Evolutionary conservation across 2,113 vertebrate species (phyloP).

Genomic region (Scatophagus argus): DNA sequence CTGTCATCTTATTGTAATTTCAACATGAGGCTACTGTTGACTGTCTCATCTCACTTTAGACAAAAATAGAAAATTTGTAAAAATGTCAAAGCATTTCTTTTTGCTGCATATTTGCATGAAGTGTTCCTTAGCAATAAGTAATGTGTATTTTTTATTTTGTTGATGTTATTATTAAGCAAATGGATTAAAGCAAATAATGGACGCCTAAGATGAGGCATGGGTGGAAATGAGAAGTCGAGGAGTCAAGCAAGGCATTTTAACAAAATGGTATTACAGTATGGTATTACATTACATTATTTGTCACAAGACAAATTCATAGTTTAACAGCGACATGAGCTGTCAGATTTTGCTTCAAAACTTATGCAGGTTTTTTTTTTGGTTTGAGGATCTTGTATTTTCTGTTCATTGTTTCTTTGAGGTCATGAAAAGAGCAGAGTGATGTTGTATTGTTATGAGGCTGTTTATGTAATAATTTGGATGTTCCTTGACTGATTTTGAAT

Average conservation of each 20-base stretch:
- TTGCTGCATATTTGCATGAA: neutral
- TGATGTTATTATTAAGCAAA: too few relatives aligned
- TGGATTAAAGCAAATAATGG: too few relatives aligned
- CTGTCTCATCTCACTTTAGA: too few relatives aligned
- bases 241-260: neutral
- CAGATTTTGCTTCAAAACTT: neutral
- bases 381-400: too few relatives aligned
- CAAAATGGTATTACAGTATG: neutral
- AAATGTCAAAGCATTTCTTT: too few relatives aligned
- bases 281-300: too few relatives aligned
- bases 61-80: too few relatives aligned
- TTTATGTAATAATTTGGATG: neutral
- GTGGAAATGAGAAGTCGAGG: too few relatives aligned
- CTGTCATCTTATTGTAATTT: too few relatives aligned
- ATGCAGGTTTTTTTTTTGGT: neutral
- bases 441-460: neutral
- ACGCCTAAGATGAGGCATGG: too few relatives aligned
- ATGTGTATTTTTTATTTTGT: too few relatives aligned
- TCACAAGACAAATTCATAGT: neutral
- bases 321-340: neutral
- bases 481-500: neutral
- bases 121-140: neutral
- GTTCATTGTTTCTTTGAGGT: neutral
- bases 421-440: neutral
- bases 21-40: too few relatives aligned